Evolutionary conservation across 2,113 vertebrate species (phyloP).

Genomic region (Catharus fuscescens): DNA sequence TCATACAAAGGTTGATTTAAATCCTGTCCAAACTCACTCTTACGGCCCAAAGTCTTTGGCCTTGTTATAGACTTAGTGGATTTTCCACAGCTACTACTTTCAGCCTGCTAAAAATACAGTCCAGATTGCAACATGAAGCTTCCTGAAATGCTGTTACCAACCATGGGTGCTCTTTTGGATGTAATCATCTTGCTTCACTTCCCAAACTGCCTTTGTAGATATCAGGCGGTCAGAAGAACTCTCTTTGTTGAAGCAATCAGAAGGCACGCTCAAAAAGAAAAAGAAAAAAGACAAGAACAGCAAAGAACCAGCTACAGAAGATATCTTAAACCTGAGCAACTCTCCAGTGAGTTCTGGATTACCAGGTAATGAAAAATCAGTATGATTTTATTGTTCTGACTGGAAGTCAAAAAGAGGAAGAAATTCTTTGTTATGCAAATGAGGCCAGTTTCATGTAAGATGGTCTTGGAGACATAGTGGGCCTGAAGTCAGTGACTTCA

Average conservation of each 20-base stretch:
- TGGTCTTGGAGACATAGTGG: neutral
- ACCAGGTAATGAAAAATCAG: constrained; percentile 75
- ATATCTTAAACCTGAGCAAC: constrained; percentile 85
- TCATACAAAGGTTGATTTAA: neutral
- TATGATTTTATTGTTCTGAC: neutral
- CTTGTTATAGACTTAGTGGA: neutral
- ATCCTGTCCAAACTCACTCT: neutral
- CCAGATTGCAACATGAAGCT: neutral
- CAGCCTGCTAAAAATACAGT: constrained; percentile 10
- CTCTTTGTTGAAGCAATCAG: constrained; percentile 86
- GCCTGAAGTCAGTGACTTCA: neutral
- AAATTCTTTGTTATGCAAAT: neutral
- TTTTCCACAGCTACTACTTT: neutral
- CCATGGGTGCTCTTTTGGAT: neutral
- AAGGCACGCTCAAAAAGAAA: constrained; percentile 89
- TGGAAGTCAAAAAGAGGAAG: neutral
- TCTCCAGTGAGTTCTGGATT: constrained; percentile 77
- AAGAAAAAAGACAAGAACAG: constrained; percentile 90
- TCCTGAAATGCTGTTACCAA: neutral
- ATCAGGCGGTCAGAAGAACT: constrained; percentile 93
- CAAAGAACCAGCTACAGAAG: constrained; percentile 78
- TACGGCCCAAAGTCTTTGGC: neutral
- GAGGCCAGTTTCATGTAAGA: neutral
- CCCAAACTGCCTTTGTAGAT: constrained; percentile 76
- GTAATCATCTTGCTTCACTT: constrained; percentile 6